Base-by-base conservation (phyloP, 2,888 invertebrate species). In the Phlogophora meticulosa region DNA sequence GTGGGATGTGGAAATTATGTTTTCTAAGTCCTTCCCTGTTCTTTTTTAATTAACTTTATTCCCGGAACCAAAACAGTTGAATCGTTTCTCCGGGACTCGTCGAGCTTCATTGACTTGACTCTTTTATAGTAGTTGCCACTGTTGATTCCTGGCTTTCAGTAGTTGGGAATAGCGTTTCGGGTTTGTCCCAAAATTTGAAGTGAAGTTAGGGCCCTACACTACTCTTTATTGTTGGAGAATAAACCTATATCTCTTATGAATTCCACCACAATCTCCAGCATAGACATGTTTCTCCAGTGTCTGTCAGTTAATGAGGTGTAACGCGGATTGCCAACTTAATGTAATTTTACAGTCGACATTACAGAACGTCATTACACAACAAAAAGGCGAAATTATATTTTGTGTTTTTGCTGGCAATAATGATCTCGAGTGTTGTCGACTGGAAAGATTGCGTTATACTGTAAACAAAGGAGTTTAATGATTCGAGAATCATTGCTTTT, bases 261-360 rank as follows among this genome's bases (percentile, higher is more conserved):
- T 81, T 74, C 13, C 11, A 52, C 72, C 80, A 62, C 60, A 62
- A 73, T 51, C 63, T 52, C 17, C 43, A 51, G 43, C 57, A 68
- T 64, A 79, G 80, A 81, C 78, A 81, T 78, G 87, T 88, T 87
- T 88, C 87, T 87, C 81, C 83, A 85, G 85, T 85, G 85, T 83
- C 86, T 85, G 86, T 76, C 71, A 63, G 80, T 85, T 89, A 91
- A 91, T 90, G 90, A 91, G 86, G 84, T 87, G 87, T 89, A 87
- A 75, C 90, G 71, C 76, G 87, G 86, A 86, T 85, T 81, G 85
- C 83, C 80, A 82, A 76, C 66, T 81, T 82, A 85, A 88, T 82
- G 82, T 85, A 84, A 84, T 86, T 83, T 83, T 76, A 68, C 62
- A 24, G 56, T 49, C 53, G 20, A 56, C 55, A 59, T 64, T 59